These are phyloP conservation scores for Sylvilagus floridanus DNA, from an alignment of 2,797 vertebrate genomes.

Conservation along the genomic window DNA sequence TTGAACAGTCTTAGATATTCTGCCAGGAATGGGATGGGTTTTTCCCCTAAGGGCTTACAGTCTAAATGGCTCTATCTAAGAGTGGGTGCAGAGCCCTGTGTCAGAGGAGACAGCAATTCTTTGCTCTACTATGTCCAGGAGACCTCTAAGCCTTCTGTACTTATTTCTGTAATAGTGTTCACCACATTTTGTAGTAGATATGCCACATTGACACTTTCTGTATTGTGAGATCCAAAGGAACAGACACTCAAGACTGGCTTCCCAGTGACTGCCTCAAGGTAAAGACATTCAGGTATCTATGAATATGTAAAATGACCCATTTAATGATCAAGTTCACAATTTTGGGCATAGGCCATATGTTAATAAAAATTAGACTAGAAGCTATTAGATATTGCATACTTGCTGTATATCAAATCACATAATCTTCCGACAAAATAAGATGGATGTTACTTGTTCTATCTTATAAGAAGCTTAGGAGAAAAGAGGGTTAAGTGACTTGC, in stretches of 20 bases:
- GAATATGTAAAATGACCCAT: neutral
- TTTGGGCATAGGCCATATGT: neutral
- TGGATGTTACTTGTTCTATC: neutral
- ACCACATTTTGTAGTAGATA: neutral
- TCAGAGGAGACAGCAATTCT: too few relatives aligned
- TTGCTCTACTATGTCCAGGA: neutral
- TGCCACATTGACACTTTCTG: neutral
- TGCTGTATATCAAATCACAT: neutral
- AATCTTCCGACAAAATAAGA: neutral
- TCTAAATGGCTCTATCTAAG: neutral
- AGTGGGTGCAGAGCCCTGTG: neutral
- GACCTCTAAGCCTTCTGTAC: neutral
- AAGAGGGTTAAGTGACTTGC: neutral
- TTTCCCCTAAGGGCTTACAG: neutral
- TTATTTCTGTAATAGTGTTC: neutral
- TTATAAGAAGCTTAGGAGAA: slow-evolving; percentile 19
- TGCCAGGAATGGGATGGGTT: neutral
- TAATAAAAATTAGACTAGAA: slow-evolving; percentile 45
- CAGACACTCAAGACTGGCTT: neutral
- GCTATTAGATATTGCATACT: neutral
- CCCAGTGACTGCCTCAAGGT: neutral
- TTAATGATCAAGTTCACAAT: neutral
- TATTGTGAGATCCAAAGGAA: neutral
- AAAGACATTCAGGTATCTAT: neutral
- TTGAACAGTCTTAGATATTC: neutral